Base-by-base conservation (phyloP, 2,797 vertebrate genomes). In the Phataginus tetradactyla region DNA sequence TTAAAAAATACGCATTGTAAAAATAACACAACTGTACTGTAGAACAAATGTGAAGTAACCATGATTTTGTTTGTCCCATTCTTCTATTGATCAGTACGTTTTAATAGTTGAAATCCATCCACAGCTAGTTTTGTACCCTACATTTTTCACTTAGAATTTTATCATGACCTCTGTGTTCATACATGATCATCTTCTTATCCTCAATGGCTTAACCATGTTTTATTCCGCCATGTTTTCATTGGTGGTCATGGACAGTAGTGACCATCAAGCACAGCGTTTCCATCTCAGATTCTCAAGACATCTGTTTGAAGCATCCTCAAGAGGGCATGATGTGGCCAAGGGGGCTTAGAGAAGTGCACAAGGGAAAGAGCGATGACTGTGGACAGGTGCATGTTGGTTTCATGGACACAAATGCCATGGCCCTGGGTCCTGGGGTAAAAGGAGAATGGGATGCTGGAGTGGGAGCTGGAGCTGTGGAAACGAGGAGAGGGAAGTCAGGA, bases 71-170 rank as follows among this genome's bases (percentile, higher is more conserved):
- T 69, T 23, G 17, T 53, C 17, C 34, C 3, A 5, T 34, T 57
- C 55, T 90, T 64, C 74, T 39, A 21, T 53, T 86, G 66, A 39
- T 80, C 63, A 29, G 14, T 53, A 1, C 75, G 81, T 94, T 72
- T 5, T 83, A 53, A 72, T 68, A 64, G 39, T 71, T 72, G 18
- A 61, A 86, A 53, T 77, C 55, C 77, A 74, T 21, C 66, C 23
- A 39, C 2, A 7, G 15, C 25, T 29, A n/a, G 25, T 42, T 79
- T 68, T 69, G 25, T 37, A 59, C 9, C 23, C 20, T 79, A 34
- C 25, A 49, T 63, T 94, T 87, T 94, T 88, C 83, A 51, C 64
- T 92, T 78, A 45, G 86, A 17, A 15, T 84, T 95, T 90, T 79
- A 77, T 57, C 20, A 6, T 55, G 66, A 64, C 64, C 37, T 90